phyloP scores from a whole-genome alignment of 2,888 invertebrate species.

The Ephialtes manifestator region DNA sequence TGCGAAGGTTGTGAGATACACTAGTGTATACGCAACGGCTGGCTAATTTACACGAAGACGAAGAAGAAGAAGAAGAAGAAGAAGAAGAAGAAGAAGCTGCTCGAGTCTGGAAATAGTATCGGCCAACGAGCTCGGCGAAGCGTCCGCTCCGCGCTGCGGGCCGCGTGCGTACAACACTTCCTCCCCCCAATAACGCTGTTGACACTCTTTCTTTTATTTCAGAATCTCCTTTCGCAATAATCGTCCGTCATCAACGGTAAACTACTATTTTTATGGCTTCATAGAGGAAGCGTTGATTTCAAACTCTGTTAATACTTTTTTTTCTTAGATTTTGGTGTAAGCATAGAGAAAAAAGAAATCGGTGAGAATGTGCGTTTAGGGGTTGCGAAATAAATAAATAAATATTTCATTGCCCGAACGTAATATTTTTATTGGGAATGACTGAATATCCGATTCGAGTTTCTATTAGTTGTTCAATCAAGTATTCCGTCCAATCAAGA shows the following conservation, averaged over 20 bases:
- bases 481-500: too few relatives aligned
- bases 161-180: slow-evolving; percentile 40
- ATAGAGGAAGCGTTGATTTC: neutral
- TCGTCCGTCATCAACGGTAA: neutral
- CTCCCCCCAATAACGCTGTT: neutral
- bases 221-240: neutral
- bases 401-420: too few relatives aligned
- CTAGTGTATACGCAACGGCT: slow-evolving; percentile 62
- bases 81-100: slow-evolving; percentile 61
- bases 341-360: too few relatives aligned
- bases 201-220: slow-evolving; percentile 1
- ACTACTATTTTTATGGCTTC: neutral
- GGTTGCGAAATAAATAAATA: too few relatives aligned
- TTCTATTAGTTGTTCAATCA: too few relatives aligned
- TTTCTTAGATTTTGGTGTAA: too few relatives aligned
- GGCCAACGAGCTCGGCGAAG: slow-evolving; percentile 73
- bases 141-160: slow-evolving; percentile 52
- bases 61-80: slow-evolving; percentile 44
- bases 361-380: too few relatives aligned
- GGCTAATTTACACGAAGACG: slow-evolving; percentile 67
- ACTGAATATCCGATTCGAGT: too few relatives aligned
- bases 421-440: too few relatives aligned
- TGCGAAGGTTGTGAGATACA: slow-evolving; percentile 19
- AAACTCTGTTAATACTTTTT: neutral
- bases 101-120: slow-evolving; percentile 77